These are phyloP conservation scores for Pachypanchax playfairii DNA, from an alignment of 2,113 vertebrate species.

Conservation along the genomic window DNA sequence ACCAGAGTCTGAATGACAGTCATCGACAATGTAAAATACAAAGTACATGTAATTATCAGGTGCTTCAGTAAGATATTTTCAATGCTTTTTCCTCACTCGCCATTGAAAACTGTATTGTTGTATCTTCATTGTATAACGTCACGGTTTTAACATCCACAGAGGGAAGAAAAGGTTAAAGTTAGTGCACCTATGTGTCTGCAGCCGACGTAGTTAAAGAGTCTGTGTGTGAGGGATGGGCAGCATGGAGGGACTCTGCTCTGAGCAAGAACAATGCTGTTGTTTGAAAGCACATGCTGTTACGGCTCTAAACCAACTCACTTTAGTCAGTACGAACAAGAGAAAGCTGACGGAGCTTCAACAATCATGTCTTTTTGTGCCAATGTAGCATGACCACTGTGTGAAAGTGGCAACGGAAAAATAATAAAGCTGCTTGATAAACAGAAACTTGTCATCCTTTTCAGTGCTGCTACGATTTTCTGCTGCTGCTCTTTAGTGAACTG, in stretches of 20 bases:
- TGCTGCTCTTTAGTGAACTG: neutral
- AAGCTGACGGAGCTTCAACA: neutral
- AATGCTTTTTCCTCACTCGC: too few species aligned
- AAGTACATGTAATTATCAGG: too few species aligned
- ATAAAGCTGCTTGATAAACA: neutral
- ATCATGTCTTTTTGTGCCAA: neutral
- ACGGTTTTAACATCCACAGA: neutral
- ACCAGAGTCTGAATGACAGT: too few species aligned
- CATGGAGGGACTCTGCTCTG: neutral
- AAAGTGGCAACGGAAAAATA: neutral
- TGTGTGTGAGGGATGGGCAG: neutral
- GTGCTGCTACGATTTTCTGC: conserved; percentile 6
- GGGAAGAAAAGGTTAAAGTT: neutral
- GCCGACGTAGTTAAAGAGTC: neutral
- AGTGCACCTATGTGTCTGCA: neutral
- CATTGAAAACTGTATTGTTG: neutral
- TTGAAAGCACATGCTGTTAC: neutral
- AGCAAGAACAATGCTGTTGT: neutral
- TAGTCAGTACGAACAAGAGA: neutral
- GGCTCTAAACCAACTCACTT: neutral
- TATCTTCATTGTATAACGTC: neutral
- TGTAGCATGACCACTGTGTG: neutral
- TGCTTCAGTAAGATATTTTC: too few species aligned
- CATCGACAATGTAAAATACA: too few species aligned
- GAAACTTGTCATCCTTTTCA: neutral